A percentile compares a stretch with the other conserved stretches of the same genome.
Evolutionary conservation across 2,797 vertebrate genomes (phyloP).

Genomic region (Molothrus ater): DNA sequence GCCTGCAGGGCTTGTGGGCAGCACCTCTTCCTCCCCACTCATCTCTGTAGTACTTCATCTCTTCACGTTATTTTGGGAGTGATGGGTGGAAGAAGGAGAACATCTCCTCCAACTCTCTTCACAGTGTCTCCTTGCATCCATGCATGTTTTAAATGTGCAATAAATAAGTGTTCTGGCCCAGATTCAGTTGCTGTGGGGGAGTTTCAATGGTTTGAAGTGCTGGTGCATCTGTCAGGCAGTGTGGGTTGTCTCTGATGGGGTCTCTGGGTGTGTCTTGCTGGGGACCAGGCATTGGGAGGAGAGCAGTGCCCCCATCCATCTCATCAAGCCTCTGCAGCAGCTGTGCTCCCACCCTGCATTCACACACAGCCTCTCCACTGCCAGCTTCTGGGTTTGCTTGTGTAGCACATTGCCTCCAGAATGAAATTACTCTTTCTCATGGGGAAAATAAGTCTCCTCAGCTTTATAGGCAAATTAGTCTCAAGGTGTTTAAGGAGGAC

Average conservation of each 20-base stretch:
- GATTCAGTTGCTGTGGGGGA: neutral
- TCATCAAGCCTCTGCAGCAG: neutral
- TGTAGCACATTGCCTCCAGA: neutral
- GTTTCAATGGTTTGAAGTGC: neutral
- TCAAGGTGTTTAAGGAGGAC: neutral
- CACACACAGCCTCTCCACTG: accelerated
- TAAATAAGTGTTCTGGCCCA: neutral
- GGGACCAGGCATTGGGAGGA: neutral
- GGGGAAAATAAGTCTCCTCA: neutral
- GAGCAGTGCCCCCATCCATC: neutral
- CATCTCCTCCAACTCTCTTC: neutral
- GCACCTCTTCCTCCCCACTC: neutral
- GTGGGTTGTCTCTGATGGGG: neutral
- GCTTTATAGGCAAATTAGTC: neutral
- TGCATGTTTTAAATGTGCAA: neutral
- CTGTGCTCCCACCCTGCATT: accelerated
- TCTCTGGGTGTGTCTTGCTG: neutral
- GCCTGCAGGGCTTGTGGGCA: neutral
- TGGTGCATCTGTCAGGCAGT: neutral
- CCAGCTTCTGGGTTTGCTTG: neutral
- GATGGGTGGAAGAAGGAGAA: neutral
- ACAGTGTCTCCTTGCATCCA: neutral
- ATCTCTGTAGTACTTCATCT: neutral
- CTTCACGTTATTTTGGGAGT: neutral
- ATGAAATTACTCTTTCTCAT: neutral